Conservation (phyloP, 2,113 vertebrate species). For the Callithrix jacchus region DNA sequence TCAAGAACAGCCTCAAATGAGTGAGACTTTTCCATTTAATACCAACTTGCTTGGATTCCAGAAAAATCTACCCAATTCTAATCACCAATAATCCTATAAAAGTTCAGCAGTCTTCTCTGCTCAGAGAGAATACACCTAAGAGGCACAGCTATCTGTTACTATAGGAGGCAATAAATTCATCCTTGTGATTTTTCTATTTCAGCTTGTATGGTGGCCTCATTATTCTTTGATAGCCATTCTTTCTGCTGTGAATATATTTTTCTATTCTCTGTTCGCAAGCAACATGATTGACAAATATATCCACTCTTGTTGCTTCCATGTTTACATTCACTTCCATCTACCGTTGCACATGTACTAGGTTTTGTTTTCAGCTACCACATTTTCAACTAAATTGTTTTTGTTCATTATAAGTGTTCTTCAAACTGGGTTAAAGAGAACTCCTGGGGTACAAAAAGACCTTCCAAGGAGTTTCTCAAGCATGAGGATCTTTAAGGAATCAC, state of each 20-base stretch:
- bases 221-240: neutral
- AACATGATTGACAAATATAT: neutral
- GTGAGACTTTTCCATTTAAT: neutral
- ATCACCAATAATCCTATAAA: neutral
- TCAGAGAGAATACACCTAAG: neutral
- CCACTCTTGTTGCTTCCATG: neutral
- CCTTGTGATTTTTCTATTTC: neutral
- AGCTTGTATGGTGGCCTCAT: neutral
- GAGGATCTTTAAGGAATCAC: slow-evolving; percentile 34
- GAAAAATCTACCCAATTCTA: neutral
- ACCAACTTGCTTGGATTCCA: neutral
- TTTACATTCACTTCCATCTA: neutral
- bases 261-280: neutral
- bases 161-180: neutral
- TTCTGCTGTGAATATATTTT: neutral
- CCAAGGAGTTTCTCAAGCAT: slow-evolving; percentile 27
- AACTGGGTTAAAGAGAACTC: neutral
- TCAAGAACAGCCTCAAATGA: neutral
- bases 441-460: slow-evolving; percentile 19
- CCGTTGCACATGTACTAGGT: neutral
- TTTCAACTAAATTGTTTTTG: neutral
- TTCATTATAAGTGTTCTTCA: slow-evolving; percentile 23
- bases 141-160: neutral
- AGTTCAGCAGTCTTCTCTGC: neutral
- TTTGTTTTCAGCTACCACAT: neutral